phyloP scores from a whole-genome alignment of 2,797 vertebrate genomes.

The Oreonectes daqikongensis region DNA sequence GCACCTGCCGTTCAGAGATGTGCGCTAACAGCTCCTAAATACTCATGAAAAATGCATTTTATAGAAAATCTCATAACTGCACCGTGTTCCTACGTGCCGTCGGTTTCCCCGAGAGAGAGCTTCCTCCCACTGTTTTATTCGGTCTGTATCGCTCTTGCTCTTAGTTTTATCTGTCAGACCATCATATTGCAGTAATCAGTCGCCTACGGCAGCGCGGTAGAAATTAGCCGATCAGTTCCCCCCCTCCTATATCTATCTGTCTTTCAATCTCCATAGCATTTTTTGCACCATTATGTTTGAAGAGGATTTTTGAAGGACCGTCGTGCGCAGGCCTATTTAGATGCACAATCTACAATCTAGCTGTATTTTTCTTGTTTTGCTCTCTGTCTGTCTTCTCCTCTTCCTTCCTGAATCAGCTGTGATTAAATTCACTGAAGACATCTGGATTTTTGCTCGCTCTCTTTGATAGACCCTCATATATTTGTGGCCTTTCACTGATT shows the following conservation, averaged over 20 bases:
- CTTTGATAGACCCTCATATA: constrained; percentile 51
- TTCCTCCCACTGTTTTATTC: constrained; percentile 15
- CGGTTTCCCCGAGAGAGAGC: constrained; percentile 27
- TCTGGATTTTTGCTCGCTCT: constrained; percentile 61
- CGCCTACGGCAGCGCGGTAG: constrained; percentile 17
- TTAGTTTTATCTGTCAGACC: constrained; percentile 9
- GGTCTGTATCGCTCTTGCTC: background rate
- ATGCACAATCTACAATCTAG: background rate
- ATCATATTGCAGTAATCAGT: constrained; percentile 34
- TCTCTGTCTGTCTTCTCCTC: constrained; percentile 1
- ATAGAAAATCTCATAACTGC: constrained; percentile 46
- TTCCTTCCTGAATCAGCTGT: constrained; percentile 7
- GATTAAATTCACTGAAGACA: constrained; percentile 12
- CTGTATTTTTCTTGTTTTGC: background rate
- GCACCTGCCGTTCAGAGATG: constrained; percentile 29
- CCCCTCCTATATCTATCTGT: background rate
- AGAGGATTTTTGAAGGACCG: constrained; percentile 28
- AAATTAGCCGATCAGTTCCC: constrained; percentile 35
- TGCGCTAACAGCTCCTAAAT: constrained; percentile 28
- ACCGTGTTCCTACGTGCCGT: constrained; percentile 17
- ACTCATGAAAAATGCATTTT: constrained; percentile 52
- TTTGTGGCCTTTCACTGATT: constrained; percentile 51
- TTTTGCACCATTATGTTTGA: constrained; percentile 13
- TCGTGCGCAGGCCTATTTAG: background rate
- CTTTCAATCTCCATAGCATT: background rate